A percentile compares a stretch with the other conserved stretches of the same genome.
These are phyloP conservation scores for Vulpes lagopus DNA, from an alignment of 2,113 vertebrate genomes.

Conservation along the genomic window DNA sequence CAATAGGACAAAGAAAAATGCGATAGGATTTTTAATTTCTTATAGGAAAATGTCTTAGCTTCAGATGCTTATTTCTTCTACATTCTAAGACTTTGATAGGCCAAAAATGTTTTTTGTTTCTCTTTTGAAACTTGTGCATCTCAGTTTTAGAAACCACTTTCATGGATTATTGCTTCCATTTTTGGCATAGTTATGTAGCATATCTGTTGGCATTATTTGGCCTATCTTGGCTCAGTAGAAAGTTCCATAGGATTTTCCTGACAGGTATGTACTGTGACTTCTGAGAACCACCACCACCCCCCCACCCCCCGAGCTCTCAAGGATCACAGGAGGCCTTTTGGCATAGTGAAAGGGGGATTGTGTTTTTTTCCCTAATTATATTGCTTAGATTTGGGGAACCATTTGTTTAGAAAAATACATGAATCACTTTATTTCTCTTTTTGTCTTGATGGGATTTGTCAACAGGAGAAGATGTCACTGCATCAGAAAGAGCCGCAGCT, in stretches of 20 bases:
- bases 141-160: background rate
- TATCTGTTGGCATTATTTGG: background rate
- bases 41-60: background rate
- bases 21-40: background rate
- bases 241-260: background rate
- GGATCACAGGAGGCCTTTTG: background rate
- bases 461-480: conserved; percentile 96
- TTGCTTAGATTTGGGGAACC: background rate
- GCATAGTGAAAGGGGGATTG: background rate
- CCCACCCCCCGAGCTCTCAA: too few species aligned
- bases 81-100: background rate
- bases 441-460: background rate
- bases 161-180: background rate
- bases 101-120: background rate
- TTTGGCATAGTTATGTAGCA: background rate
- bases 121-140: background rate
- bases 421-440: background rate
- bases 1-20: background rate
- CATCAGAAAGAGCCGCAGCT: conserved; percentile 95
- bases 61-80: background rate
- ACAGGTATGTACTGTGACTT: background rate
- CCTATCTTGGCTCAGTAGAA: background rate
- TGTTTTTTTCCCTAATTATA: background rate
- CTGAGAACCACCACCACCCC: fast-evolving
- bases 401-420: background rate